These are phyloP conservation scores for Platichthys flesus DNA, from an alignment of 2,113 vertebrate genomes.

Conservation along the genomic window DNA sequence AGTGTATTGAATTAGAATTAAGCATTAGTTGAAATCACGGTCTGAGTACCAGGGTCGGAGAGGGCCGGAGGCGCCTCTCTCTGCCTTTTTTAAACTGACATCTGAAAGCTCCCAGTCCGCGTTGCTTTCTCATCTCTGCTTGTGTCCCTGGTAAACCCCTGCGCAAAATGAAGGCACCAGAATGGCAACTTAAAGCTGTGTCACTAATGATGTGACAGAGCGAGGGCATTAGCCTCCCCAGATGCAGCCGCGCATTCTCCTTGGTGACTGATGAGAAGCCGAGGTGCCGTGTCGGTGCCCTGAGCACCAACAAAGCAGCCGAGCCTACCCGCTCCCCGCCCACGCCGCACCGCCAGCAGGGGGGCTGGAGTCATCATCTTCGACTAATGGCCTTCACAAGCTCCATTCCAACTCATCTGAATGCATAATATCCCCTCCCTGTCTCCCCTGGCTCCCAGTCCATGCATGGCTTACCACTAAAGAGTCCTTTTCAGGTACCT, in stretches of 20 bases:
- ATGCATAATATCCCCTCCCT: conserved; percentile 49
- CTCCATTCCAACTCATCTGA: conserved; percentile 61
- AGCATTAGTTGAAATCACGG: conserved; percentile 12
- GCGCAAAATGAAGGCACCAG: conserved; percentile 55
- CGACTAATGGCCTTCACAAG: conserved; percentile 65
- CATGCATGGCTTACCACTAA: conserved; percentile 77
- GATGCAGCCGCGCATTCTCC: conserved; percentile 45
- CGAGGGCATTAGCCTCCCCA: conserved; percentile 62
- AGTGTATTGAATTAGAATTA: conserved; percentile 46
- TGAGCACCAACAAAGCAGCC: conserved; percentile 54
- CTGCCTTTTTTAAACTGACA: conserved; percentile 54
- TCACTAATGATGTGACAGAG: conserved; percentile 76
- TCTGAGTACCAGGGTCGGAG: conserved; percentile 45
- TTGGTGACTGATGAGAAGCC: conserved; percentile 67
- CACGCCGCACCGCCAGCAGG: conserved; percentile 50
- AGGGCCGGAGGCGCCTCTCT: conserved; percentile 20
- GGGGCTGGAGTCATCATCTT: conserved; percentile 61
- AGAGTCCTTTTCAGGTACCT: conserved; percentile 74
- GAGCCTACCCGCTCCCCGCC: conserved; percentile 12
- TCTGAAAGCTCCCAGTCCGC: conserved; percentile 40
- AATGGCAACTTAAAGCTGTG: conserved; percentile 63
- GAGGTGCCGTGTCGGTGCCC: conserved; percentile 40
- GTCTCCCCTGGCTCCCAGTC: conserved; percentile 45
- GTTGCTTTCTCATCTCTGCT: conserved; percentile 49
- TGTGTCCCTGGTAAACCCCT: conserved; percentile 50